Base-by-base conservation (phyloP, 2,888 invertebrate genomes). In the Xestia c-nigrum region DNA sequence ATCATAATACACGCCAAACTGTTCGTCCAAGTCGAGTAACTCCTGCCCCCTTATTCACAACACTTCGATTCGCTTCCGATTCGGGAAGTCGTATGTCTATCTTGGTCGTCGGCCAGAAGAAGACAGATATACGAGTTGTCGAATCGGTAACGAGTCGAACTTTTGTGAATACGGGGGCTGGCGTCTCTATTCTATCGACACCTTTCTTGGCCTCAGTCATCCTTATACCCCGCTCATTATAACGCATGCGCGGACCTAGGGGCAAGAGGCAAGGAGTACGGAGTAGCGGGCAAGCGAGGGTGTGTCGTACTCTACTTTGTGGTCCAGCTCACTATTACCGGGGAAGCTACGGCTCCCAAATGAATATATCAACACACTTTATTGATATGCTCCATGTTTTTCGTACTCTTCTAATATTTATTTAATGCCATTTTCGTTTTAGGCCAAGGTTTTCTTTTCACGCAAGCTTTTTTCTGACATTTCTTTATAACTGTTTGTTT, bases 231-330 rank as follows among this genome's bases (percentile, higher is more conserved):
- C 24, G 19, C n/a, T 55, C n/a, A n/a, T 12, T 38, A 61, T 5
- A 57, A 47, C 87, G 87, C 87, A 82, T 80, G 87, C 85, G 84
- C 73, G 40, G 14, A 10, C 47, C 24, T 31, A 19, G 16, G 52
- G 24, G 57, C 61, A 69, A 72, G 85, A 84, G 85, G 87, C 40
- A 63, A 24, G 55, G 57, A 57, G 24, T 5, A 31, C 31, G 59
- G 59, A 59, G 59, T 31, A 31, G 14, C 61, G 38, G 19, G 61
- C 38, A 38, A 38, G 19, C 10, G 59, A 74, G 85, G 88, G 89
- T 78, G 89, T 87, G 85, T 76, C 85, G 63, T 63, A 64, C 59
- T 73, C 47, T 83, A 72, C 59, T 64, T 66, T 72, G 87, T 65
- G 76, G 74, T 72, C 76, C 69, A 80, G 81, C 76, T 71, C 78